Evolutionary conservation across 2,888 invertebrate species (phyloP).

Genomic region (Automeris io): DNA sequence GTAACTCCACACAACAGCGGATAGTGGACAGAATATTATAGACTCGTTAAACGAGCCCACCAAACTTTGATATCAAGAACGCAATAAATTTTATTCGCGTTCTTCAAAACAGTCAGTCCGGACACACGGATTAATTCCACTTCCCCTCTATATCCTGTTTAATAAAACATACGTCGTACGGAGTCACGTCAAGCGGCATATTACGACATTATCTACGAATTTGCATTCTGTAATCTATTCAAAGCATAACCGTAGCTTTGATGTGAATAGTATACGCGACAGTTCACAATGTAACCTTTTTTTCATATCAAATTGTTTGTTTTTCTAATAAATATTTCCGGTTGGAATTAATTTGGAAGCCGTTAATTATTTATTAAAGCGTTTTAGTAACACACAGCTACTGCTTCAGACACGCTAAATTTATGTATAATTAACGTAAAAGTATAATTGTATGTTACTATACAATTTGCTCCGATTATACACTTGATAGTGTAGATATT

Average conservation of each 20-base stretch:
- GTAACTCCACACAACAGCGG: no score
- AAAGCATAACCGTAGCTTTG: conserved; percentile 52
- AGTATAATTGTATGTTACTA: no score
- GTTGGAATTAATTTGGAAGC: conserved; percentile 1
- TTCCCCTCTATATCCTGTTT: conserved; percentile 34
- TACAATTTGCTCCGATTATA: no score
- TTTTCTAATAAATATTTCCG: neutral
- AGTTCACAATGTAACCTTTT: neutral
- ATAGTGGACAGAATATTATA: no score
- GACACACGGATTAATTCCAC: neutral
- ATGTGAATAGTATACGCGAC: conserved; percentile 31
- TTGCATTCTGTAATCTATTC: conserved; percentile 62
- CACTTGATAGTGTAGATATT: no score
- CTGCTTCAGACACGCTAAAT: no score
- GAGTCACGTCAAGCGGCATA: conserved; percentile 38
- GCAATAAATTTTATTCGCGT: neutral
- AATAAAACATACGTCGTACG: conserved; percentile 45
- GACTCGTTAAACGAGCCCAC: no score
- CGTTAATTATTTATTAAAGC: no score
- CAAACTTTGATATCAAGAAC: no score
- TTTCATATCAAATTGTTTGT: conserved; percentile 1
- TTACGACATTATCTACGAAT: conserved; percentile 57
- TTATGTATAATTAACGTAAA: no score
- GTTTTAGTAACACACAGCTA: no score
- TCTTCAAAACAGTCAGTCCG: neutral